Percentiles rank a stretch among this genome's conserved stretches.
Evolutionary conservation across 2,888 invertebrate genomes (phyloP).

Genomic region (Lydus trimaculatus): DNA sequence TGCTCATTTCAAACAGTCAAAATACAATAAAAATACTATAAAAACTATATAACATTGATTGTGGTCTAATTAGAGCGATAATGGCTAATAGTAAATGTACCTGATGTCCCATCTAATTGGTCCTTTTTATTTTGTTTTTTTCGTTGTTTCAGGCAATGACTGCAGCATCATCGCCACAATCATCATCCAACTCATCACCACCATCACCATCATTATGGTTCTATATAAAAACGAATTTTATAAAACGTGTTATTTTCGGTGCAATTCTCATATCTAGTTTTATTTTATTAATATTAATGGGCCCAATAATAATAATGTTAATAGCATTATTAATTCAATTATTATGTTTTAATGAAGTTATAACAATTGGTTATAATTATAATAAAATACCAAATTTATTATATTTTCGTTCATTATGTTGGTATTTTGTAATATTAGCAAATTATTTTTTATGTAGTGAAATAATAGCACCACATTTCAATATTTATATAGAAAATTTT

Average conservation of each 20-base stretch:
- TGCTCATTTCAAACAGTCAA: too few relatives aligned
- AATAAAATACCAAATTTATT: slow-evolving; percentile 96
- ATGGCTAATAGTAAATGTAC: too few relatives aligned
- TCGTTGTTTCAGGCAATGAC: background rate
- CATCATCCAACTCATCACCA: background rate
- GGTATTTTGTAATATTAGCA: slow-evolving; percentile 97
- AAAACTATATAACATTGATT: too few relatives aligned
- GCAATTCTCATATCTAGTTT: slow-evolving; percentile 92
- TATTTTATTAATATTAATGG: slow-evolving; percentile 88
- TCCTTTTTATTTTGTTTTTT: background rate
- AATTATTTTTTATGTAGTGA: slow-evolving; percentile 99
- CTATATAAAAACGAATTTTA: slow-evolving; percentile 72
- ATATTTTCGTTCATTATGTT: slow-evolving; percentile 82
- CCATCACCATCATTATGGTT: slow-evolving; percentile 6
- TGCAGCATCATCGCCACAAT: background rate
- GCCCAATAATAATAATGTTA: slow-evolving; percentile 91
- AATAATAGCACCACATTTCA: slow-evolving; percentile 82
- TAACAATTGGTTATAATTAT: slow-evolving; percentile 96
- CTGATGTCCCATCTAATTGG: too few relatives aligned
- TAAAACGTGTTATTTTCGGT: slow-evolving; percentile 93
- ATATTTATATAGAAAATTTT: slow-evolving; percentile 59
- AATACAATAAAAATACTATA: too few relatives aligned
- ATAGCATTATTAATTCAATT: slow-evolving; percentile 95
- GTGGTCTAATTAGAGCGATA: too few relatives aligned
- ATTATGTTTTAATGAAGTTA: slow-evolving; percentile 98